phyloP scores from a whole-genome alignment of 1,140 invertebrate genomes.

The Bombus superbus region DNA sequence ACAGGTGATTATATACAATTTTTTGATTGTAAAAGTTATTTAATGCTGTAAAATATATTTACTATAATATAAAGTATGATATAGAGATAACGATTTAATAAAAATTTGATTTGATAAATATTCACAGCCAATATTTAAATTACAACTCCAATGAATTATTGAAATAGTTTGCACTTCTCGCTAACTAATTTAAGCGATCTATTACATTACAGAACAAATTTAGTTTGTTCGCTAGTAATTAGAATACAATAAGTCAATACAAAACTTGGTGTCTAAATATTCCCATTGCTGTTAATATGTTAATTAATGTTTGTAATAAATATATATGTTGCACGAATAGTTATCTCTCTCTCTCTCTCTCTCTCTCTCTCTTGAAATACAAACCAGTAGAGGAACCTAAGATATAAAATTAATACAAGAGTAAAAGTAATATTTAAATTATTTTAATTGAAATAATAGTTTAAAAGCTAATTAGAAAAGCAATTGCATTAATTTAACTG shows the following conservation, averaged over 20 bases:
- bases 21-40: not conserved
- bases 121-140: not conserved
- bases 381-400: not conserved
- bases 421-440: not conserved
- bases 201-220: not conserved
- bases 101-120: not conserved
- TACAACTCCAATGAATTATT: not conserved
- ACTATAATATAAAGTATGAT: not conserved
- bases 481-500: not conserved
- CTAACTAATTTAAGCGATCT: not conserved
- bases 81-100: not conserved
- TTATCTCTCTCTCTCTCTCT: not conserved
- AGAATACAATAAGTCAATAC: not conserved
- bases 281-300: too few species aligned
- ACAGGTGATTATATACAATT: not conserved
- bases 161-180: not conserved
- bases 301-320: too few species aligned
- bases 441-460: not conserved
- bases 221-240: not conserved
- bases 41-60: not conserved
- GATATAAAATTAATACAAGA: not conserved
- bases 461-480: not conserved
- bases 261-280: too few species aligned
- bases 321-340: too few species aligned
- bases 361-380: not conserved